A percentile compares a stretch with the other conserved stretches of the same genome.
These are phyloP conservation scores for Coreoperca whiteheadi DNA, from an alignment of 2,113 vertebrate species.

Conservation along the genomic window DNA sequence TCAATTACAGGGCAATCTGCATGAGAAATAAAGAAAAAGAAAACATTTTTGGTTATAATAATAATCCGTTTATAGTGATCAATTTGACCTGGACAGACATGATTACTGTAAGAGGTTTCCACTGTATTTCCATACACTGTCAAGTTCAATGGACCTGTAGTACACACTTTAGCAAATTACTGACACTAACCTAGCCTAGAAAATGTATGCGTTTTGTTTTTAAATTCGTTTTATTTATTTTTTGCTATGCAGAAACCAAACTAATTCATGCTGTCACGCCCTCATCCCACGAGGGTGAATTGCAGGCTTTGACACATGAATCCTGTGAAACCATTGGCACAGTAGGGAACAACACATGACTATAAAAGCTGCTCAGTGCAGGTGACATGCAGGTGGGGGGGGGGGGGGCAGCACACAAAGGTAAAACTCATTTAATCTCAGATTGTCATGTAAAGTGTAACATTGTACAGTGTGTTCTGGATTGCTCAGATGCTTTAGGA, in stretches of 20 bases:
- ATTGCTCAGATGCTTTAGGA: background rate
- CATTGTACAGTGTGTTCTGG: too few species aligned
- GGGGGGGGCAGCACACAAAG: background rate
- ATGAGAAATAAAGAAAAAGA: too few species aligned
- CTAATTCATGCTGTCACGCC: background rate
- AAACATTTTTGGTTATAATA: too few species aligned
- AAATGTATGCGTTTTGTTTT: background rate
- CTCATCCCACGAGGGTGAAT: background rate
- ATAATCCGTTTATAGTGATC: too few species aligned
- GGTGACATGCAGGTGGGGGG: background rate
- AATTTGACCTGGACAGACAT: too few species aligned
- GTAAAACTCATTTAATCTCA: background rate
- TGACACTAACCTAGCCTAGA: background rate
- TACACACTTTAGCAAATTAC: background rate
- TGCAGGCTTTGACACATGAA: too few species aligned
- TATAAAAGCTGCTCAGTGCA: background rate
- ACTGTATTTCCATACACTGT: background rate
- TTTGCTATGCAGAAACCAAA: background rate
- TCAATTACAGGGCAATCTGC: too few species aligned
- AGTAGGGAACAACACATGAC: constrained; percentile 7
- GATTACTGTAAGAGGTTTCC: too few species aligned
- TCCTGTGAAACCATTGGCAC: background rate
- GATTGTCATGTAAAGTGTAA: background rate
- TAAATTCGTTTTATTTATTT: background rate
- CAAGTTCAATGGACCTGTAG: background rate